Evolutionary conservation across 2,888 invertebrate species (phyloP).

Genomic region (Ennomos quercinarius): DNA sequence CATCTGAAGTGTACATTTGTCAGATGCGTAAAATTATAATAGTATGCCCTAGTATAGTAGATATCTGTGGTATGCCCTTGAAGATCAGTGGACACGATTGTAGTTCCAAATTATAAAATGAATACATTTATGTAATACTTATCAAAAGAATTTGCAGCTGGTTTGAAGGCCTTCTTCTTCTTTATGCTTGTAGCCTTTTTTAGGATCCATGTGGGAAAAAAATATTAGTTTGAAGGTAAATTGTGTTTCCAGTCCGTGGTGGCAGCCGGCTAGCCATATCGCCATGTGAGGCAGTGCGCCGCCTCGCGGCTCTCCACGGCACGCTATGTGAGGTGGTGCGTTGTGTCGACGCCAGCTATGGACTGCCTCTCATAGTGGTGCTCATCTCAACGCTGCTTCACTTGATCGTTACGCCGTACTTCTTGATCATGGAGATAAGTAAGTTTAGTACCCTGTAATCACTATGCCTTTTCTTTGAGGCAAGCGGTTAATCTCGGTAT

Average conservation of each 20-base stretch:
- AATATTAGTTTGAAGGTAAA: too few species aligned
- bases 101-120: too few species aligned
- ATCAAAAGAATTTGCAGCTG: too few species aligned
- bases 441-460: conserved; percentile 42
- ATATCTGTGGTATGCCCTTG: too few species aligned
- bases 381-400: conserved; percentile 85
- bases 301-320: conserved; percentile 80
- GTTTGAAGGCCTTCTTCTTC: not conserved
- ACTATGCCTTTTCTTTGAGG: too few species aligned
- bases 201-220: too few species aligned
- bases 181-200: not conserved
- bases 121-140: too few species aligned
- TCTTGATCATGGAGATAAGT: conserved; percentile 84
- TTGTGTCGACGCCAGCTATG: conserved; percentile 81
- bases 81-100: too few species aligned
- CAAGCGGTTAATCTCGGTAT: too few species aligned
- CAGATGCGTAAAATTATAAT: too few species aligned
- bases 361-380: conserved; percentile 81
- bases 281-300: conserved; percentile 74
- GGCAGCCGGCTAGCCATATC: conserved; percentile 65
- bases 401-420: conserved; percentile 86
- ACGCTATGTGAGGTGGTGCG: conserved; percentile 81
- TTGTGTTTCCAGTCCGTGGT: conserved; percentile 56
- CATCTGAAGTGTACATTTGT: too few species aligned
- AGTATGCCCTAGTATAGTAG: too few species aligned